Percentiles rank a stretch among this genome's conserved stretches.
Evolutionary conservation across 2,797 vertebrate genomes (phyloP).

Genomic region (Geotrypetes seraphini): DNA sequence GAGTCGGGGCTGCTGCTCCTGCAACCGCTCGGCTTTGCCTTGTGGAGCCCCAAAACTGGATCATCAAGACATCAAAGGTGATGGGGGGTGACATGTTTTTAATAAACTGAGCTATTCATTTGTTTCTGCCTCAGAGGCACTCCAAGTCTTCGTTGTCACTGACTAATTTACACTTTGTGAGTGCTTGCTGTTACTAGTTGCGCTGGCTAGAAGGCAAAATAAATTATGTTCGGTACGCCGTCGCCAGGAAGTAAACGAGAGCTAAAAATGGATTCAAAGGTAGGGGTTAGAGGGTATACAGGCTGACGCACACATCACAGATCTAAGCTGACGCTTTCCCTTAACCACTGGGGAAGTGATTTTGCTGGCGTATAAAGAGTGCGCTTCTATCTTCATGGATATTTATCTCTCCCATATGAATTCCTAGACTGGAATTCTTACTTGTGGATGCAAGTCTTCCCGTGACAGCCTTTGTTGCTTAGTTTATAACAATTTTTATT

Average conservation of each 20-base stretch:
- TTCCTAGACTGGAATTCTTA: too few species aligned
- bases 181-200: conserved; percentile 38
- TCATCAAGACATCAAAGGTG: conserved; percentile 63
- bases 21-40: conserved; percentile 40
- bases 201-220: conserved; percentile 29
- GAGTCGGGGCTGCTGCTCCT: conserved; percentile 43
- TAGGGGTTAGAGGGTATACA: conserved; percentile 19
- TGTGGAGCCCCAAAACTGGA: conserved; percentile 56
- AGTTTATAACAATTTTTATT: too few species aligned
- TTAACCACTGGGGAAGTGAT: too few species aligned
- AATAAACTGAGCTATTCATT: conserved; percentile 45
- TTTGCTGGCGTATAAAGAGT: too few species aligned
- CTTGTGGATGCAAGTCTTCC: too few species aligned
- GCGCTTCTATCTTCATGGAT: too few species aligned
- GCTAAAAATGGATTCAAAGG: conserved; percentile 39
- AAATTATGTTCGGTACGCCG: conserved; percentile 31
- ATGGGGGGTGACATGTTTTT: conserved; percentile 55
- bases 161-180: conserved; percentile 57
- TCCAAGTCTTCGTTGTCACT: conserved; percentile 55
- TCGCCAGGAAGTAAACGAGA: conserved; percentile 35
- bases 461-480: too few species aligned
- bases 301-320: too few species aligned
- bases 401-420: too few species aligned
- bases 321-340: too few species aligned
- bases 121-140: conserved; percentile 48